Conservation (phyloP, 2,113 vertebrate species). For the Porphyrio hochstetteri region DNA sequence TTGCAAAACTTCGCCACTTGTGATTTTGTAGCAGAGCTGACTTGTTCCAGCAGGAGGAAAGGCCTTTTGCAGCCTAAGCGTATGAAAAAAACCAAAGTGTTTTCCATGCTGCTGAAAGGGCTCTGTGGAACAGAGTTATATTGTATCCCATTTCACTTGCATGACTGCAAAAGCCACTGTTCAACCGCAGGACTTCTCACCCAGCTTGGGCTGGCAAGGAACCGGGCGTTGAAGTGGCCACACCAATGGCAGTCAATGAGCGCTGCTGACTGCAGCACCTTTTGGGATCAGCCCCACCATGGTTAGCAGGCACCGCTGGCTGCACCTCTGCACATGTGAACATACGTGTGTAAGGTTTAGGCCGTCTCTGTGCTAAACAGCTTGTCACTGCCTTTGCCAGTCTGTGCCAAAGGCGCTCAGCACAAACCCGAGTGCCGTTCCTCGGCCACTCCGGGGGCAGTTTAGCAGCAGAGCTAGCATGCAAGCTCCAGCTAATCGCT, state of each 20-base stretch:
- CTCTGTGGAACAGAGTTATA: neutral
- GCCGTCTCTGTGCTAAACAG: neutral
- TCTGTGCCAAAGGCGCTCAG: accelerated
- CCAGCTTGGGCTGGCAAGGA: accelerated
- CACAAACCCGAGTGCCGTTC: neutral
- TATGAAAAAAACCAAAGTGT: neutral
- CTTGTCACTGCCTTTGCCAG: neutral
- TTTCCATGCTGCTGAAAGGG: neutral
- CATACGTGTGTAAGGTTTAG: neutral
- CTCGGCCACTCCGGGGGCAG: neutral
- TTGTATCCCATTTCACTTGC: neutral
- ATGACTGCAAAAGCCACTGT: neutral
- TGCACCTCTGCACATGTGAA: neutral
- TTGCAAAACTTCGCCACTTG: neutral
- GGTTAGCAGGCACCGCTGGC: neutral
- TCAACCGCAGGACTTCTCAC: neutral
- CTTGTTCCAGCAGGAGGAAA: neutral
- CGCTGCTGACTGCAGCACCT: accelerated
- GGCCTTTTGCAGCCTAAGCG: neutral
- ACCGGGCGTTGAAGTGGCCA: accelerated
- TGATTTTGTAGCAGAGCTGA: neutral
- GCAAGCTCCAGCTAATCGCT: neutral
- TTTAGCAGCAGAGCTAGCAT: neutral
- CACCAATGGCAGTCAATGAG: accelerated
- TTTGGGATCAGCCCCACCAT: neutral